Conservation (phyloP, 1,140 invertebrate species). For the Drosophila melanica region DNA sequence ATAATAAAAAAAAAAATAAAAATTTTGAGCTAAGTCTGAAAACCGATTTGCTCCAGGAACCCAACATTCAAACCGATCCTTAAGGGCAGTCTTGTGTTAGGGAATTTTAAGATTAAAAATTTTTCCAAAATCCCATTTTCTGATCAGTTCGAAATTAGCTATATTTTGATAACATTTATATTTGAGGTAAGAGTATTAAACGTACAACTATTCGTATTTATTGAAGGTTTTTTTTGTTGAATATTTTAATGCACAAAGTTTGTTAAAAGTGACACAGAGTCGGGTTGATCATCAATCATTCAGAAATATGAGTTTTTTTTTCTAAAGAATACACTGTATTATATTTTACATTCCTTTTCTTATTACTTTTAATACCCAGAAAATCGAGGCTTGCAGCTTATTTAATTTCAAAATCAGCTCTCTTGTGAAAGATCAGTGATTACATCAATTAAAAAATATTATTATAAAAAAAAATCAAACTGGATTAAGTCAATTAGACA, state of each 20-base stretch:
- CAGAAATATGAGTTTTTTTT: not conserved
- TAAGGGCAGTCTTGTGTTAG: too few species aligned
- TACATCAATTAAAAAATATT: not conserved
- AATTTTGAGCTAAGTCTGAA: too few species aligned
- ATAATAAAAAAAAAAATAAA: too few species aligned
- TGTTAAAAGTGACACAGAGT: not conserved
- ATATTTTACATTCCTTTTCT: not conserved
- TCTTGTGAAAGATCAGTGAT: not conserved
- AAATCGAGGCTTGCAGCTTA: not conserved
- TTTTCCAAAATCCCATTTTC: too few species aligned
- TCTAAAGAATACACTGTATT: conserved; percentile 1
- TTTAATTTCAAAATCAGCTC: conserved; percentile 2
- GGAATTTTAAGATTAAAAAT: too few species aligned
- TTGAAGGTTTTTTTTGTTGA: not conserved
- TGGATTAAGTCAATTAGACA: not conserved
- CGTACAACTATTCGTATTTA: not conserved
- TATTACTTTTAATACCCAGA: not conserved
- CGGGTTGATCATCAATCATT: conserved; percentile 5
- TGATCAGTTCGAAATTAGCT: not conserved
- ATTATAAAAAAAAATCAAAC: not conserved
- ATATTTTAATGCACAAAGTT: conserved; percentile 13
- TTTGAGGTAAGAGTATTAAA: not conserved
- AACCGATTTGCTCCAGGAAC: too few species aligned
- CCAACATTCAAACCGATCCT: too few species aligned
- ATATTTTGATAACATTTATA: not conserved